phyloP scores from a whole-genome alignment of 2,888 invertebrate species.

The Melanchra persicariae region DNA sequence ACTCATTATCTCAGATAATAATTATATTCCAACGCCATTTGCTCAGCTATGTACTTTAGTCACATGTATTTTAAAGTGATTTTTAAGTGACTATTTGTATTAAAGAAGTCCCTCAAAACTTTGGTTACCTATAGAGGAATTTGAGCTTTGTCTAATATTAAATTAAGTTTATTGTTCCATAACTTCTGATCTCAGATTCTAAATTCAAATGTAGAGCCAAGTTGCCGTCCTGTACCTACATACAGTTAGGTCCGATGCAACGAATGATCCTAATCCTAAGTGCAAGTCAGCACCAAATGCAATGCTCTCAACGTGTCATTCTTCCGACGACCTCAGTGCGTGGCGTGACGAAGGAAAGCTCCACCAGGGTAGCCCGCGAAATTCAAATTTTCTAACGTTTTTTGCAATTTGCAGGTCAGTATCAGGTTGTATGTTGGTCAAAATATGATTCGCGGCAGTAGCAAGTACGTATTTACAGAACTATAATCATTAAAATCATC shows the following conservation, averaged over 20 bases:
- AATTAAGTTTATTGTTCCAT: background rate
- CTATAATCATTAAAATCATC: too few relatives aligned
- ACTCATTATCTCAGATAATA: background rate
- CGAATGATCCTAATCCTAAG: slow-evolving; percentile 23
- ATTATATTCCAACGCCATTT: background rate
- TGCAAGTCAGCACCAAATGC: slow-evolving; percentile 5
- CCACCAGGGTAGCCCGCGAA: too few relatives aligned
- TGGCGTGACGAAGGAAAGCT: background rate
- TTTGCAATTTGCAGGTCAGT: too few relatives aligned
- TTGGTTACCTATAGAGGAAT: background rate
- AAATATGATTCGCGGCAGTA: too few relatives aligned
- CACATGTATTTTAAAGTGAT: background rate
- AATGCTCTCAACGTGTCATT: slow-evolving; percentile 21
- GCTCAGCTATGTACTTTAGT: background rate
- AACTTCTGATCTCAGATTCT: background rate
- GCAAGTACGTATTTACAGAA: too few relatives aligned
- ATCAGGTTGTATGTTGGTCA: too few relatives aligned
- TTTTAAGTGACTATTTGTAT: background rate
- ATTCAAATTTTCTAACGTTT: too few relatives aligned
- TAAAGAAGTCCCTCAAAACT: background rate
- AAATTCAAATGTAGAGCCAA: background rate
- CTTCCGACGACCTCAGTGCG: background rate
- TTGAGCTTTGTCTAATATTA: background rate
- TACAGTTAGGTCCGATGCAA: slow-evolving; percentile 3
- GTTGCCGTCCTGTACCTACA: background rate